phyloP scores from a whole-genome alignment of 2,797 vertebrate species.

The Acanthurus lineatus region DNA sequence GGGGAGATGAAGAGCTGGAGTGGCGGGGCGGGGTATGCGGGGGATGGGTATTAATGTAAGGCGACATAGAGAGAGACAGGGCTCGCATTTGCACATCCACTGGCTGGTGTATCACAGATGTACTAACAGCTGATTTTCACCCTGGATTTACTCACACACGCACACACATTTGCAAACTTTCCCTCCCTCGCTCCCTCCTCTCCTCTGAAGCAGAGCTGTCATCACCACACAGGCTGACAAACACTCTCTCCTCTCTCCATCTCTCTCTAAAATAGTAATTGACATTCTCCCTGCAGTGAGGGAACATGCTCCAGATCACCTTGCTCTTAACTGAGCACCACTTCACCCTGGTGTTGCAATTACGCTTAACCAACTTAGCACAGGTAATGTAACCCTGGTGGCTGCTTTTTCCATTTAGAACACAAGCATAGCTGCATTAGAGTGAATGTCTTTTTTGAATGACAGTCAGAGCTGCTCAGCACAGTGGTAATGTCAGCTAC shows the following conservation, averaged over 20 bases:
- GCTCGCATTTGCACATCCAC: conserved; percentile 56
- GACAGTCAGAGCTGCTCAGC: conserved; percentile 56
- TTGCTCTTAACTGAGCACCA: conserved; percentile 74
- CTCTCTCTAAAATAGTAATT: conserved; percentile 66
- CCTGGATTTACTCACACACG: conserved; percentile 54
- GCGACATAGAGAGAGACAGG: conserved; percentile 43
- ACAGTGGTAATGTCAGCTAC: conserved; percentile 55
- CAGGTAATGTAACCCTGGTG: conserved; percentile 63
- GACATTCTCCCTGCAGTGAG: conserved; percentile 74
- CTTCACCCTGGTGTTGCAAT: conserved; percentile 66
- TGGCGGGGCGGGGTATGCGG: conserved; percentile 55
- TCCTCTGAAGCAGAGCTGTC: conserved; percentile 60
- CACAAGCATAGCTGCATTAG: conserved; percentile 46
- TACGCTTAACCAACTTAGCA: conserved; percentile 63
- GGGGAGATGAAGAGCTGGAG: conserved; percentile 49
- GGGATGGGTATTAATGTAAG: conserved; percentile 69
- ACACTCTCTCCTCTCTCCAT: conserved; percentile 47
- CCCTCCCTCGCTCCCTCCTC: conserved; percentile 40
- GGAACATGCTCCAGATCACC: conserved; percentile 67
- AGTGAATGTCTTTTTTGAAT: conserved; percentile 45
- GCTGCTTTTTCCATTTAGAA: conserved; percentile 57
- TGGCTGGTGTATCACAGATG: conserved; percentile 72
- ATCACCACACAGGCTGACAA: conserved; percentile 51
- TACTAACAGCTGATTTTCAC: conserved; percentile 75
- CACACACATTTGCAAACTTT: conserved; percentile 59